Evolutionary conservation across 2,797 vertebrate genomes (phyloP).

Genomic region (Natrix natrix): DNA sequence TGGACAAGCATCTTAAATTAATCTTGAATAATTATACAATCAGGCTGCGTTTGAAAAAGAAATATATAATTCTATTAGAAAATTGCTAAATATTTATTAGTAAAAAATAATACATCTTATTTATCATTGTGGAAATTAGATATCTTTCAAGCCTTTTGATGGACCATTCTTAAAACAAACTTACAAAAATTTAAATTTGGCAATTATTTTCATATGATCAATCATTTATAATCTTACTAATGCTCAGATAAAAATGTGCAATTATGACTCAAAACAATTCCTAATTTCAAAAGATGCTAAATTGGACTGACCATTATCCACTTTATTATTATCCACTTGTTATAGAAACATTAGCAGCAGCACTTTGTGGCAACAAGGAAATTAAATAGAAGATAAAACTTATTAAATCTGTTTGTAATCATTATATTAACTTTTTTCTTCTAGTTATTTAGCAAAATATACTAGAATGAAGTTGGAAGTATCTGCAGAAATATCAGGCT

Average conservation of each 20-base stretch:
- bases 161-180: not conserved
- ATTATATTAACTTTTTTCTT: not conserved
- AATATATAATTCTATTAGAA: not conserved
- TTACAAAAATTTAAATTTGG: not conserved
- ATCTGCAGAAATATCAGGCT: not conserved
- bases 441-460: not conserved
- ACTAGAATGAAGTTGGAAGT: not conserved
- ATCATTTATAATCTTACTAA: not conserved
- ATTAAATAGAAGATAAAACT: not conserved
- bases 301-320: not conserved
- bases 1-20: not conserved
- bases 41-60: not conserved
- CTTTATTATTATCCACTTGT: not conserved
- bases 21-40: not conserved
- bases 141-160: not conserved
- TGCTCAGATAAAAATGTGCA: not conserved
- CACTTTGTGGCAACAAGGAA: not conserved
- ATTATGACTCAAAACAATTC: not conserved
- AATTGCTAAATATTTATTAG: not conserved
- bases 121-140: not conserved
- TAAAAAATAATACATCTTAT: not conserved
- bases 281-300: not conserved
- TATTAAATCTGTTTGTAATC: not conserved
- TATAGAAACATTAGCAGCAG: not conserved
- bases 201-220: not conserved